Evolutionary conservation across 1,140 invertebrate species (phyloP), one percentile per base, ranked within the genome.

Genomic region (Drosophila pseudoananassae): DNA sequence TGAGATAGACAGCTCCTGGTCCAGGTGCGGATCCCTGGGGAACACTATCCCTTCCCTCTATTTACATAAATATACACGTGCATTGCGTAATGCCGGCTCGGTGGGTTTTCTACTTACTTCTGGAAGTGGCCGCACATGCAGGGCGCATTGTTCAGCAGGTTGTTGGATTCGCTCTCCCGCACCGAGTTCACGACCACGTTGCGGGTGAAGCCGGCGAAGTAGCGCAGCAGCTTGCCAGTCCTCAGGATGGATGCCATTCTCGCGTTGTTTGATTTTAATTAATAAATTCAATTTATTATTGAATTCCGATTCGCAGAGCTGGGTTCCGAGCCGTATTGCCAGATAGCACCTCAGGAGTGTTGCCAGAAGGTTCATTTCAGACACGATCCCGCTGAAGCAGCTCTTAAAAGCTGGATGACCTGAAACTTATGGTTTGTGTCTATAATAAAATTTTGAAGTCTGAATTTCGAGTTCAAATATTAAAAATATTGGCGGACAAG

Each of bases 171-270:
- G 59, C 92, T 92, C 66, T 94, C 93, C 38, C 92, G 90, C 15
- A 94, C 93, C 2, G 93, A 93, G 77, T 93, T 95, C 38, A 94
- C 91, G 49, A 94, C 93, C 46, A 95, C 92, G 80, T 94, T 95
- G 73, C 94, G 92, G 27, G 94, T 94, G 71, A 95, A 94, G 85
- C 94, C 94, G 59, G 94, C 94, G 77, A 95, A 94, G 92, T 95
- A 94, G 73, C 94, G 92, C 38, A 95, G 93, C 92, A 95, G 94
- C 92, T 95, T 95, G 17, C 94, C 94, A 59, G 94, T 94, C 70
- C 94, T 92, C 77, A 95, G 90, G 73, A 95, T 93, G 72, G 94
- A 94, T 75, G 93, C 94, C 95, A 95, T 95, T 46, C 53, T 60
- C 23, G 20, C 14, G 51, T 65, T 61, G 50, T 45, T 51, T 27